These are phyloP conservation scores for Ascidia mentula DNA, from an alignment of 23 tunicate genomes.

Conservation along the genomic window DNA sequence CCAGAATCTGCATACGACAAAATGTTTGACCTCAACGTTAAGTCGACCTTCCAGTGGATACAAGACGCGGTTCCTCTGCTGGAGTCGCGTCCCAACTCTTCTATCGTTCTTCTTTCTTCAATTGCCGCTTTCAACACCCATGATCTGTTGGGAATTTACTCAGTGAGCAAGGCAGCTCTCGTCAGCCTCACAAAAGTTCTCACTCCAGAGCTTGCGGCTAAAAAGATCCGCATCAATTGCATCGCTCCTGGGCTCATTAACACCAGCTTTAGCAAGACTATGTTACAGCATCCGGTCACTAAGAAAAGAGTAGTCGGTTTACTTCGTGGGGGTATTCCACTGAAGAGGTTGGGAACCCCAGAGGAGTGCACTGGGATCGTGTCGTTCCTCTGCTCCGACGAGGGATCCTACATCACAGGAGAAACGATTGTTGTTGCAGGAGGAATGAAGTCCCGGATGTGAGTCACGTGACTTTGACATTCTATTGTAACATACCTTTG, in stretches of 20 bases:
- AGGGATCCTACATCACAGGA: conserved; percentile 80
- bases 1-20: conserved; percentile 72
- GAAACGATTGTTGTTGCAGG: conserved; percentile 83
- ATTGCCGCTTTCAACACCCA: conserved; percentile 44
- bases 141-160: conserved; percentile 53
- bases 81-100: conserved; percentile 15
- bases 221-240: conserved; percentile 56
- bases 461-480: conserved; percentile 2
- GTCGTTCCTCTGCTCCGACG: conserved; percentile 65
- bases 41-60: conserved; percentile 49
- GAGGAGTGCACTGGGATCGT: conserved; percentile 75
- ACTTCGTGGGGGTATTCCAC: conserved; percentile 8
- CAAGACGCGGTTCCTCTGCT: conserved; percentile 52
- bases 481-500: neutral
- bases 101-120: conserved; percentile 44
- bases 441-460: conserved; percentile 59
- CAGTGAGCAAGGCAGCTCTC: conserved; percentile 64
- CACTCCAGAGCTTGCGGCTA: conserved; percentile 35
- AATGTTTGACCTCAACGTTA: conserved; percentile 71
- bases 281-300: conserved; percentile 14
- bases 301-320: neutral
- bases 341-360: conserved; percentile 53
- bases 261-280: conserved; percentile 53
- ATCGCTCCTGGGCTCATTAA: conserved; percentile 59
- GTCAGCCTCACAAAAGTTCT: conserved; percentile 56